These are phyloP conservation scores for Mobula birostris DNA, from an alignment of 2,113 vertebrate species.

Conservation along the genomic window DNA sequence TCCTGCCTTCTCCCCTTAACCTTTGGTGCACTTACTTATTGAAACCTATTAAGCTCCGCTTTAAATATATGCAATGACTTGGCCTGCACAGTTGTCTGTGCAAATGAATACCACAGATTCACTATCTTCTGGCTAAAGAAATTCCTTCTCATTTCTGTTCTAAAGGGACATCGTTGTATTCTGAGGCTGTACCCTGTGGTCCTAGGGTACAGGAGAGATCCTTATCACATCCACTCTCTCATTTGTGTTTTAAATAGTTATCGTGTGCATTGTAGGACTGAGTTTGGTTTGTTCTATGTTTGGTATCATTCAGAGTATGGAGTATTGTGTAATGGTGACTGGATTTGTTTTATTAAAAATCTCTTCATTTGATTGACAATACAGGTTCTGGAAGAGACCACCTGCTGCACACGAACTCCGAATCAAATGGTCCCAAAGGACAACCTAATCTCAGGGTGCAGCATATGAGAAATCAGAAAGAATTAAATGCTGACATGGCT, in stretches of 20 bases:
- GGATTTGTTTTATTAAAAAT: background rate
- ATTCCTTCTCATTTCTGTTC: too few species aligned
- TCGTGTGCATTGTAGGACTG: background rate
- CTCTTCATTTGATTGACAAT: background rate
- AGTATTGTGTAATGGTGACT: background rate
- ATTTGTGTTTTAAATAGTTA: background rate
- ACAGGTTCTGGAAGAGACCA: constrained; percentile 25
- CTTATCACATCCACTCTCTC: too few species aligned
- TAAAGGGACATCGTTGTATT: too few species aligned
- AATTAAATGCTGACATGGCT: constrained; percentile 64
- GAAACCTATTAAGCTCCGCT: too few species aligned
- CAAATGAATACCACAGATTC: too few species aligned
- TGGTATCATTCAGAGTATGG: background rate
- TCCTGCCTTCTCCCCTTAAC: too few species aligned
- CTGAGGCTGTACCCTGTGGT: too few species aligned
- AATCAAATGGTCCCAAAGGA: constrained; percentile 42
- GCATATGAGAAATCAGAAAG: constrained; percentile 77
- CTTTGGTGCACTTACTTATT: too few species aligned
- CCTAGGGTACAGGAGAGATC: too few species aligned
- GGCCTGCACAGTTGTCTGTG: too few species aligned
- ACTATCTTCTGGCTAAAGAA: too few species aligned
- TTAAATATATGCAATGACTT: too few species aligned
- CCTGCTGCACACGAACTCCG: background rate
- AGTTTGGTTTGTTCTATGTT: background rate
- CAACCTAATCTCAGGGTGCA: constrained; percentile 57